Base-by-base conservation (phyloP, 2,113 vertebrate species). In the Caretta caretta region DNA sequence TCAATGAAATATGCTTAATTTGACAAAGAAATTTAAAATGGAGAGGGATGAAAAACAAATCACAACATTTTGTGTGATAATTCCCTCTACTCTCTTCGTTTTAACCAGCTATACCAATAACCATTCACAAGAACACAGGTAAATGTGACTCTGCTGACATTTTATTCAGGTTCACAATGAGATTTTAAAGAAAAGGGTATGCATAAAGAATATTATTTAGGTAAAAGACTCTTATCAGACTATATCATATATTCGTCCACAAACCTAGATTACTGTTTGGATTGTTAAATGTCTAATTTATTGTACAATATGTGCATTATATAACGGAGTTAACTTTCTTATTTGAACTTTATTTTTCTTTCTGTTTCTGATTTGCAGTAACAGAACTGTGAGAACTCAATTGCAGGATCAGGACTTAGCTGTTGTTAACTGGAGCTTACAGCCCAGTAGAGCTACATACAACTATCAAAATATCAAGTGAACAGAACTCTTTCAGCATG, bases 291-390 rank as follows among this genome's bases (percentile, higher is more conserved):
- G 19, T 50, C 22, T 69, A n/a, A 62, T 62, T 35, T 62, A 62
- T n/a, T 69, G 62, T 69, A 69, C 38, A 48, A 65, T 81, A 81
- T 56, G 6, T 38, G 54, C 56, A 62, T 65, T 46, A 46, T 2
- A 16, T 24, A 51, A 22, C 0, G 22, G 92, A 88, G 11, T 80
- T 93, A 89, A 69, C 7, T 29, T 31, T 80, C 22, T 46, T 56
- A 76, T 0, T 29, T 93, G 31, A 53, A 69, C 59, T 75, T 76
- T 53, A 93, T 91, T 49, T 88, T 69, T 86, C 42, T 11, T 92
- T 93, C 57, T 65, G 17, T 92, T 94, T 91, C 42, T 93, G 31
- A 81, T 91, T 10, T 49, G 2, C 46, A 83, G 57, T 10, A 80
- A 56, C 16, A 93, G 14, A 96, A 93, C 4, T 54, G 65, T 1